Evolutionary conservation across 1,140 invertebrate genomes (phyloP), one percentile per base, ranked within the genome.

Genomic region (Apis cerana): DNA sequence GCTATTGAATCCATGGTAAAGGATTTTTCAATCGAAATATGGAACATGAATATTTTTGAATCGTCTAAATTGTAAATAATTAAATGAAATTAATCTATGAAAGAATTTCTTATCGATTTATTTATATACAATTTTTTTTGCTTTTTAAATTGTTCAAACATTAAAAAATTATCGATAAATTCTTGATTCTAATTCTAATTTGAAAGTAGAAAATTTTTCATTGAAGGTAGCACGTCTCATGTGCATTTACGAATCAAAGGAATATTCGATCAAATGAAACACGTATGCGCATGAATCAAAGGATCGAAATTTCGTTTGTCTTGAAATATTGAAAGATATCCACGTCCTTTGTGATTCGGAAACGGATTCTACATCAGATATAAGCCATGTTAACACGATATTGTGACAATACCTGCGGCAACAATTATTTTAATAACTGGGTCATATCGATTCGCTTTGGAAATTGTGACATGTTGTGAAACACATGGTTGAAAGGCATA

Each of bases 351-450:
- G 79, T 75, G 52, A n/a, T 62, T 27, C 9, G 27, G 1, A 23
- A 33, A 50, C 13, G 21, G 62, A 50, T 67, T 81, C 12, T 56
- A 75, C 62, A 54, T 43, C 71, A 81, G n/a, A 21, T 43, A 3
- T 54, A 48, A 52, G 5, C 23, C 21, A 48, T n/a, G 4, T 1
- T 52, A 33, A 67, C 17, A 67, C 48, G 61, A 23, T 75, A 52
- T 58, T 23, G 12, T 5, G 54, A 15, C 19, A 68, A 52, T 33
- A 19, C 17, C 19, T 15, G 8, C 17, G 23, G 43, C 8, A 21
- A n/a, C 23, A 19, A 27, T 82, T 81, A 68, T 68, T 68, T 75
- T 59, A 76, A 75, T 56, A 82, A 82, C n/a, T 68, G 48, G 76
- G 64, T 59, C 62, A 77, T 21, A 77, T 75, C 72, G n/a, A 5